These are phyloP conservation scores for Globodera ellingtonae DNA, from an alignment of 1,140 invertebrate genomes.

Conservation along the genomic window DNA sequence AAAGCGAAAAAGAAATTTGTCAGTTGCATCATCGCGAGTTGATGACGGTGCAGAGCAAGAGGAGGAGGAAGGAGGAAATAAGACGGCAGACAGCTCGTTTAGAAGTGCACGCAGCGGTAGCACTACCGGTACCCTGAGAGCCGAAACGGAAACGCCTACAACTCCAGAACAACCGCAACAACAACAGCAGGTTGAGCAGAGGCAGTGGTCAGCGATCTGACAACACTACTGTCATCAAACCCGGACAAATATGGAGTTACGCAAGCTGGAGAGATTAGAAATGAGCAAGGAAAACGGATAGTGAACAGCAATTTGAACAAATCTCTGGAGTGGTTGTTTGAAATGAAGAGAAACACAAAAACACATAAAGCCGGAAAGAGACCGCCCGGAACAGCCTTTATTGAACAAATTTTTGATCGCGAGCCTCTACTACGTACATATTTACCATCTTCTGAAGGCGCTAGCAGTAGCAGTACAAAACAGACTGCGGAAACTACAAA, in stretches of 20 bases:
- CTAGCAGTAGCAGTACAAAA: neutral
- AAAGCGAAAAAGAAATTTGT: neutral
- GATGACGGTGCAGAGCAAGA: neutral
- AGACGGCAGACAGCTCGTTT: neutral
- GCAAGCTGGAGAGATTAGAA: neutral
- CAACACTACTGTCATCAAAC: neutral
- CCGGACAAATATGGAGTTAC: constrained; percentile 2
- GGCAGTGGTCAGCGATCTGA: neutral
- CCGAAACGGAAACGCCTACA: neutral
- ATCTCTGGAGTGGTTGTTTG: neutral
- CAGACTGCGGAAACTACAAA: neutral
- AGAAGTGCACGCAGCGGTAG: neutral
- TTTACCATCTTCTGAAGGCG: neutral
- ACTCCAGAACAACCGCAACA: neutral
- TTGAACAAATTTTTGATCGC: neutral
- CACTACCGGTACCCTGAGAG: neutral
- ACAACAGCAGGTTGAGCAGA: too few relatives aligned
- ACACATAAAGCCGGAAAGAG: neutral
- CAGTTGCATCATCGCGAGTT: too few relatives aligned
- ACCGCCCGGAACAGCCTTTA: constrained; percentile 7
- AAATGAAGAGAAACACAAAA: neutral
- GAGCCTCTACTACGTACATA: neutral
- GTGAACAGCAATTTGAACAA: neutral
- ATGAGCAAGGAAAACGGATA: neutral
- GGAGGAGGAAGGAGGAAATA: neutral